Conservation (phyloP, 1,140 invertebrate species). For the Pteromalus puparum region DNA sequence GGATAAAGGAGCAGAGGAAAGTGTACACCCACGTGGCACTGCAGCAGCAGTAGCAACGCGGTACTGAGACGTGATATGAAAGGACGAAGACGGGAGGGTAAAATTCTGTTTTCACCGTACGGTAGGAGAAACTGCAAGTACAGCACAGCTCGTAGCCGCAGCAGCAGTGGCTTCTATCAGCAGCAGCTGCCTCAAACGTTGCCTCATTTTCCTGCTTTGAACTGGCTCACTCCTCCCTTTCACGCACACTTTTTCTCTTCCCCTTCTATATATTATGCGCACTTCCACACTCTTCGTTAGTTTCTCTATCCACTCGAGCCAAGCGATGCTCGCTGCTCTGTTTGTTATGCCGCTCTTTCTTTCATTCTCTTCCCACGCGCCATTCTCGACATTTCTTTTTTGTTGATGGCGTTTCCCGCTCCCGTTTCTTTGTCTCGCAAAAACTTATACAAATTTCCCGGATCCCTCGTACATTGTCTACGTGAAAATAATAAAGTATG, state of each 20-base stretch:
- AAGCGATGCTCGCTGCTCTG: neutral
- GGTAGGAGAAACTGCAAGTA: neutral
- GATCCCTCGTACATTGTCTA: neutral
- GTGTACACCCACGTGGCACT: neutral
- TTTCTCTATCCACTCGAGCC: neutral
- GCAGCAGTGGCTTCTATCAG: constrained; percentile 5
- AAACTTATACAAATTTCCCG: neutral
- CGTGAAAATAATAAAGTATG: no score
- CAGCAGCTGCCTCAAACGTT: constrained; percentile 35
- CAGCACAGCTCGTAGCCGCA: constrained; percentile 27
- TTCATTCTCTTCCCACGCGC: neutral
- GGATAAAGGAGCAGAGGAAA: neutral
- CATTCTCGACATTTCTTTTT: neutral
- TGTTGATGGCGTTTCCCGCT: neutral
- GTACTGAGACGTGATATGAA: neutral
- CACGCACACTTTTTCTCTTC: neutral
- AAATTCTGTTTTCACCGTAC: constrained; percentile 21
- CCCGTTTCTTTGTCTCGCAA: neutral
- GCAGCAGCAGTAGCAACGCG: neutral
- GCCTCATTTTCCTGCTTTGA: constrained; percentile 38
- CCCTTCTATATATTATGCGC: neutral
- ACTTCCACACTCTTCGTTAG: neutral
- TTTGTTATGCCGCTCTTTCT: neutral
- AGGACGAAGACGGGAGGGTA: neutral
- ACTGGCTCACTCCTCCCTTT: neutral